Evolutionary conservation across 2,113 vertebrate genomes (phyloP), one percentile per base, ranked within the genome.

Genomic region (Salminus brasiliensis): DNA sequence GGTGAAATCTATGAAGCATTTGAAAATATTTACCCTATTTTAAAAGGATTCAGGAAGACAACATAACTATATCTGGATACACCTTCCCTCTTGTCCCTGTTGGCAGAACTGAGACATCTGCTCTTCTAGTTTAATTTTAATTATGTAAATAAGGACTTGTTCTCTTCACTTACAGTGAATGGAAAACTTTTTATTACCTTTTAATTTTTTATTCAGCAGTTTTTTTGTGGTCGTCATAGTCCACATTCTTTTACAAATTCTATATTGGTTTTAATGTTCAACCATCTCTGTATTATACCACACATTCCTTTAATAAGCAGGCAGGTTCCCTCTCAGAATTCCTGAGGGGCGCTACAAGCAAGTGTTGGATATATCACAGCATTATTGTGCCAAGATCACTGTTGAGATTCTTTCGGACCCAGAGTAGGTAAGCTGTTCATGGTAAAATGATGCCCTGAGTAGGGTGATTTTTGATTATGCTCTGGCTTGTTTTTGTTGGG

Each of bases 21-120:
- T 94, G 98, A 99, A 92, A 99, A 99, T 85, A 99, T 99, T 87
- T 99, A 99, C 88, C 98, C 98, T 27, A 99, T 99, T 88, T 93
- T 99, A 83, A 99, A 99, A 93, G 97, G 98, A 81, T 99, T 99
- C 91, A 91, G 96, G 83, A 99, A 99, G 89, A 98, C 97, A 0
- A 98, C 97, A 85, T 99, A 97, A 94, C 92, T 69, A 52, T 83
- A 81, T 72, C 75, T 76, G 34, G 67, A 2, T 72, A 29, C 18
- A 30, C 36, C 70, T 34, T 63, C 7, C 2, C 57, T 21, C 45
- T 29, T 59, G 36, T 76, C 27, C 68, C 62, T 85, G 65, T 72
- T 80, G 72, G n/a, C 52, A 47, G 68, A 67, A 76, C 69, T 36
- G 25, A 27, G 60, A 79, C 62, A 10, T 81, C 32, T 29, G 34